Percentiles rank a stretch among this genome's conserved stretches.
Evolutionary conservation across 2,797 vertebrate species (phyloP).

Genomic region (Protosalanx chinensis): DNA sequence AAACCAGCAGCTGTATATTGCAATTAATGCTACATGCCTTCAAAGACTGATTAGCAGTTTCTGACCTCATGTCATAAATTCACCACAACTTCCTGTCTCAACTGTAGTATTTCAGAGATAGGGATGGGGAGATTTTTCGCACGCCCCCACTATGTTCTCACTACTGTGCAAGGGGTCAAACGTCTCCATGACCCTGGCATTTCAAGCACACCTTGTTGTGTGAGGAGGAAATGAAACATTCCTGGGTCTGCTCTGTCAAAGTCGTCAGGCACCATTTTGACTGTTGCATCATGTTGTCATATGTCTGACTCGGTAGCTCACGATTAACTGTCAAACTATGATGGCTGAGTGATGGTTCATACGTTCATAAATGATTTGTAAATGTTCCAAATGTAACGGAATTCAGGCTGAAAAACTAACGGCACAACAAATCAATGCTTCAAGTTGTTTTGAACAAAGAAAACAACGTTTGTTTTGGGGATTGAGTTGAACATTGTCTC

Average conservation of each 20-base stretch:
- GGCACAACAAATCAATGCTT: not conserved
- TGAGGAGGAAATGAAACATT: not conserved
- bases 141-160: not conserved
- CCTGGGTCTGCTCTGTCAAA: not conserved
- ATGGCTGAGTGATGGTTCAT: not conserved
- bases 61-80: not conserved
- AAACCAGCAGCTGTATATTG: no score
- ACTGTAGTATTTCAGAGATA: not conserved
- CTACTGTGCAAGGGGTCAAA: not conserved
- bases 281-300: no score
- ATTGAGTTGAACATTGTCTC: not conserved
- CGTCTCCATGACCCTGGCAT: not conserved
- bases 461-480: not conserved
- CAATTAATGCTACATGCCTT: no score
- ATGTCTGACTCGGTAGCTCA: not conserved
- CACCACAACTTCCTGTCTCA: not conserved
- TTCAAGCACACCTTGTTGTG: not conserved
- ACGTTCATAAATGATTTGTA: conserved; percentile 1
- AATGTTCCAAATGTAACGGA: not conserved
- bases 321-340: not conserved
- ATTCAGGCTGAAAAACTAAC: not conserved
- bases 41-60: not conserved
- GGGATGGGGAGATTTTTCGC: not conserved
- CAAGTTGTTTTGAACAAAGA: not conserved
- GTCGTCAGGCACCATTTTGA: not conserved